phyloP scores from a whole-genome alignment of 1,140 invertebrate species.

The Cydia strobilella region DNA sequence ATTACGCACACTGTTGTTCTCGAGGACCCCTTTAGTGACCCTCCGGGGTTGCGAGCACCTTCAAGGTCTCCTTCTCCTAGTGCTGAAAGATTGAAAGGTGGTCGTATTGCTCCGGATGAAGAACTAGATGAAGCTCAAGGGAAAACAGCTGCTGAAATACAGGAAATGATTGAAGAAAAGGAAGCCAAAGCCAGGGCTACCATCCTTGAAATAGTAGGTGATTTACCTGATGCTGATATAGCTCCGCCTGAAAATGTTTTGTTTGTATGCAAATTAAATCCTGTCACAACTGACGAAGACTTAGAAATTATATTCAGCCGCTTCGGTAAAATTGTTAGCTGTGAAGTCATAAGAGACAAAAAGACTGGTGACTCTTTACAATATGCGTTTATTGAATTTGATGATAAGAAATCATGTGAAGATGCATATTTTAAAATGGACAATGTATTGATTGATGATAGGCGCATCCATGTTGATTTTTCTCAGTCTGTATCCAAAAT shows the following conservation, averaged over 20 bases:
- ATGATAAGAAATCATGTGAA: constrained; percentile 96
- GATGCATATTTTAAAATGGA: constrained; percentile 99
- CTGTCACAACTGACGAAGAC: constrained; percentile 98
- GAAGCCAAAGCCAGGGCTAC: constrained; percentile 98
- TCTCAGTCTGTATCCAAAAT: constrained; percentile 98
- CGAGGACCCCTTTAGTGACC: constrained; percentile 98
- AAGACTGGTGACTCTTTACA: constrained; percentile 97
- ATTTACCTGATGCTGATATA: constrained; percentile 97
- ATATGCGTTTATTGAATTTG: constrained; percentile 99
- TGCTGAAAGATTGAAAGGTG: constrained; percentile 88
- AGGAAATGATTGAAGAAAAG: constrained; percentile 93
- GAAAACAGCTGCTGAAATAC: constrained; percentile 90
- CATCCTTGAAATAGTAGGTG: constrained; percentile 99
- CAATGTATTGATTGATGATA: constrained; percentile 99
- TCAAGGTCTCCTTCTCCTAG: constrained; percentile 93
- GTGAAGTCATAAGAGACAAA: constrained; percentile 98
- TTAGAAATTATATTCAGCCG: constrained; percentile 98
- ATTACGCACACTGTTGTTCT: constrained; percentile 98
- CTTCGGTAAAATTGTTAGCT: constrained; percentile 96
- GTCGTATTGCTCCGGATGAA: constrained; percentile 96
- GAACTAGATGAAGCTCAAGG: constrained; percentile 95
- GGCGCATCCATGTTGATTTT: constrained; percentile 99
- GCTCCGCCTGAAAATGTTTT: constrained; percentile 99
- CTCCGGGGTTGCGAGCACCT: constrained; percentile 87
- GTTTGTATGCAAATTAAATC: constrained; percentile 99